Evolutionary conservation across 1,140 invertebrate species (phyloP), one percentile per base, ranked within the genome.

Genomic region (Ceratina japonica): DNA sequence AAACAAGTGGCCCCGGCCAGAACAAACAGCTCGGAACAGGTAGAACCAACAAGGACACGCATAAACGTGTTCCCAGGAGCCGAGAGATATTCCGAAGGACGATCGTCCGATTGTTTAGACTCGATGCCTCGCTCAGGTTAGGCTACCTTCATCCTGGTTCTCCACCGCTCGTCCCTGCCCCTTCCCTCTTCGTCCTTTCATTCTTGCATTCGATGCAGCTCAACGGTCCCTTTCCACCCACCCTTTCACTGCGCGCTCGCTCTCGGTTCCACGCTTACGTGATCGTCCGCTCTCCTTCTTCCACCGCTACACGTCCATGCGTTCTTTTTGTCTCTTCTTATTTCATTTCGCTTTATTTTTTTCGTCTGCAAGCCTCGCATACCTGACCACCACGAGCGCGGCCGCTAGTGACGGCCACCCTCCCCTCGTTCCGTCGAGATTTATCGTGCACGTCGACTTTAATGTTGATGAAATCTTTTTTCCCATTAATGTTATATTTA

Each of bases 321-420:
- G 59, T 85, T 88, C 84, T 87, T 90, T 89, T 82, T 79, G 79
- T 88, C 84, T 86, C 84, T 87, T 76, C 85, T 81, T 79, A 75
- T 87, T 88, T 87, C 86, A 88, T 87, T 80, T 82, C 68, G 70
- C 81, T 88, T 84, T 80, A 85, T 87, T 88, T 89, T 88, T 89
- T 89, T 85, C 80, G 88, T 89, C 87, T 89, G 86, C 87, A 87
- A 87, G 88, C 85, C 86, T 90, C 87, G 89, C 89, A 91, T 91
- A 90, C 89, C 89, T 91, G 88, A 91, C 90, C 89, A 85, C 90
- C 89, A 88, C 87, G 89, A 90, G 86, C 85, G 89, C 84, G 83
- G 87, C 84, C 76, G 77, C 81, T 78, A 74, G 69, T 80, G 80
- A 74, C 63, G 75, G 68, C 68, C 75, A 58, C 54, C 71, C 54